Evolutionary conservation across 2,113 vertebrate genomes (phyloP), one percentile per base, ranked within the genome.

Genomic region (Dipodomys merriami): DNA sequence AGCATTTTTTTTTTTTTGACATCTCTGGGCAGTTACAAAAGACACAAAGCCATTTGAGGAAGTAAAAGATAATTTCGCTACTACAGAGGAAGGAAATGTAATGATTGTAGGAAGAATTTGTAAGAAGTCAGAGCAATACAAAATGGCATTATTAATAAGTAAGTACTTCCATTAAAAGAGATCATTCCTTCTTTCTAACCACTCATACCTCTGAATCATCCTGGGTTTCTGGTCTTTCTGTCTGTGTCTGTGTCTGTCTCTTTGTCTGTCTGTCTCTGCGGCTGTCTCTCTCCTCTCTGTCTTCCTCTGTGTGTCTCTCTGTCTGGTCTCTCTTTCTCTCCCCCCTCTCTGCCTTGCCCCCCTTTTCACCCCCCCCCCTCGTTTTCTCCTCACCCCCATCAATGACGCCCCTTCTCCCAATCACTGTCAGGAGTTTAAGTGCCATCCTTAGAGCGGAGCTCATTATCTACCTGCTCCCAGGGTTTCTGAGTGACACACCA

Each of bases 401-500:
- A 67, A 33, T 5, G 60, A 49, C 35, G 20, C 92, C 83, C 69
- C 84, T 83, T 81, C 49, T 67, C 64, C 89, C 67, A 49, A 2
- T 72, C 81, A 46, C 11, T 84, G 91, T 86, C 82, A 83, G 83
- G 53, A 93, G 46, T 69, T 90, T 77, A 33, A 84, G 80, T 90
- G 79, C 39, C 72, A 25, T 33, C 71, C 18, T 49, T 74, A 82
- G 65, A 76, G 10, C 90, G 92, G 35, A 12, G 69, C 53, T 89
- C 5, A 46, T 72, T 89, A 29, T 82, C 95, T 84, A 94, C 39
- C 85, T 96, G 86, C 90, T 62, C 73, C 62, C 88, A 23, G 64
- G 90, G 25, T 7, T 46, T 94, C 25, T 39, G 91, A 96, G 85
- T 94, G 93, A 94, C 90, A 94, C 83, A 22, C 85, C 91, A 62